These are phyloP conservation scores for Cheilosia vulpina DNA, from an alignment of 2,888 invertebrate genomes.

Conservation along the genomic window DNA sequence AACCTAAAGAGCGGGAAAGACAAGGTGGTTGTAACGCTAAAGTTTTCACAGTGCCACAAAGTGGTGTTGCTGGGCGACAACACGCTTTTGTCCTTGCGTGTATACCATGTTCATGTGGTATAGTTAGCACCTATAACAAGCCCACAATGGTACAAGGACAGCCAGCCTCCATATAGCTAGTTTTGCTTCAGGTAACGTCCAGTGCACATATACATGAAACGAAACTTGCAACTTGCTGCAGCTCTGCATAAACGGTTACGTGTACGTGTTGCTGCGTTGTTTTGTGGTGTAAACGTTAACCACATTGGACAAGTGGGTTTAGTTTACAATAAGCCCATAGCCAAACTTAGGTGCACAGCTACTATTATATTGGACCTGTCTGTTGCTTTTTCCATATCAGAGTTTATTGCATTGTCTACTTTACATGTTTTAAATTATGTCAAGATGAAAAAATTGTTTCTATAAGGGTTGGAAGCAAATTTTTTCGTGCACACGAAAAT, in stretches of 20 bases:
- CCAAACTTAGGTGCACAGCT: neutral
- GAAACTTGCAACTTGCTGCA: conserved; percentile 23
- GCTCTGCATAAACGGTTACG: conserved; percentile 1
- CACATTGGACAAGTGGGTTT: conserved; percentile 25
- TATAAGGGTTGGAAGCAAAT: no score
- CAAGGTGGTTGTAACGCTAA: conserved; percentile 10
- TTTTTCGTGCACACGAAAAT: no score
- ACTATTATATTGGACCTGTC: no score
- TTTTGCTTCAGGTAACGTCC: conserved; percentile 27
- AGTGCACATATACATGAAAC: conserved; percentile 20
- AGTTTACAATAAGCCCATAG: neutral
- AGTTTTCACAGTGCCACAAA: conserved; percentile 32
- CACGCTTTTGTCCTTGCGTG: conserved; percentile 21
- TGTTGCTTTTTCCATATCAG: no score
- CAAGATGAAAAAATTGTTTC: no score
- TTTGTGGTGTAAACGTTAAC: conserved; percentile 26
- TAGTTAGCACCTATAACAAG: conserved; percentile 40
- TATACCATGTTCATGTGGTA: conserved; percentile 32
- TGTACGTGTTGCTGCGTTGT: conserved; percentile 42
- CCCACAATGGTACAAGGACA: conserved; percentile 43
- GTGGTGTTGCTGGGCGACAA: conserved; percentile 41
- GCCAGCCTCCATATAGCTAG: conserved; percentile 18
- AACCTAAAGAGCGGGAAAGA: neutral
- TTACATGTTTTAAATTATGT: no score
- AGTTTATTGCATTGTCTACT: no score